Evolutionary conservation across 2,113 vertebrate species (phyloP).

Genomic region (Catharus bicknelli): DNA sequence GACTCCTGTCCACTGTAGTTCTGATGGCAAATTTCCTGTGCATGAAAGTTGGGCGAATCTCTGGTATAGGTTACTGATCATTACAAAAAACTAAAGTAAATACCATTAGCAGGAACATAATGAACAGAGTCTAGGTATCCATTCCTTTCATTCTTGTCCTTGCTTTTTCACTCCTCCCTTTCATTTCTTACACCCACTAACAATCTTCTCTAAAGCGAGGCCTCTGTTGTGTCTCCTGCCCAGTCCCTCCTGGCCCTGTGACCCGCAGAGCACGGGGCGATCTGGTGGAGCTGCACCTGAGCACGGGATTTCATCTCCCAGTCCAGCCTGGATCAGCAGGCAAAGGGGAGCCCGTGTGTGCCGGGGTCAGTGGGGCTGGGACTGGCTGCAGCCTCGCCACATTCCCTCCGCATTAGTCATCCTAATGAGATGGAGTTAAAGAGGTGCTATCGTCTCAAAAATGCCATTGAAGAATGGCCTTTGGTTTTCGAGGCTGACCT

Average conservation of each 20-base stretch:
- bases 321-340: fast-evolving
- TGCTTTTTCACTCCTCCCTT: not conserved
- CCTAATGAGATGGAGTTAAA: not conserved
- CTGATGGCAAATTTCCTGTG: not conserved
- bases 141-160: slow-evolving; percentile 3
- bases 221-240: not conserved
- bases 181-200: not conserved
- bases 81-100: not conserved
- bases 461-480: slow-evolving; percentile 27
- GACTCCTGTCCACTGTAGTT: not conserved
- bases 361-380: not conserved
- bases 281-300: not conserved
- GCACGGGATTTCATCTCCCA: not conserved
- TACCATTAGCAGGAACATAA: not conserved
- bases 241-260: not conserved
- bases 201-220: not conserved
- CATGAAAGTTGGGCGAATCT: not conserved
- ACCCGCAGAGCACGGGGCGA: not conserved
- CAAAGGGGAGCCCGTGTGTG: not conserved
- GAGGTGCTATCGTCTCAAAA: slow-evolving; percentile 27
- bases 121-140: not conserved
- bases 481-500: not conserved
- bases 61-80: not conserved
- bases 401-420: slow-evolving; percentile 23
- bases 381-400: not conserved